Evolutionary conservation across 2,888 invertebrate species (phyloP), one percentile per base, ranked within the genome.

Genomic region (Candidula unifasciata): DNA sequence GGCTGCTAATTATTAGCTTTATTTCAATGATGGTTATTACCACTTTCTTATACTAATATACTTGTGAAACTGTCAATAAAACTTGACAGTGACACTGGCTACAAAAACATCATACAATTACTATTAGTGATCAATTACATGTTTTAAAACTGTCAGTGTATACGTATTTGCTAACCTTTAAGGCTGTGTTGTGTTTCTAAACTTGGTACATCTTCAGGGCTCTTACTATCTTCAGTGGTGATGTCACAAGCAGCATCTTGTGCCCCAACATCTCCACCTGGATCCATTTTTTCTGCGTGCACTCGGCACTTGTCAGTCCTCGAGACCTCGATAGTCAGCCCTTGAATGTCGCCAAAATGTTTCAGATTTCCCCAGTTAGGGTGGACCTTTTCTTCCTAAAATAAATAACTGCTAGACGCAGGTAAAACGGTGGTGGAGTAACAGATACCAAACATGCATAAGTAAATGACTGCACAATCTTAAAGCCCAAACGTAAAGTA

Each of bases 241-340:
- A n/a, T 27, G 27, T 16, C 54, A 13, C 24, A 30, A 54, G 30
- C 54, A 13, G 52, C 54, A 5, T 74, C 82, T 2, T 35, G 64
- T 24, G 27, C 33, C 21, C 44, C 73, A 35, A 60, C 37, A 35
- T 18, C 37, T 8, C 21, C 52, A 30, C 10, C 21, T n/a, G 68
- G 18, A 30, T 74, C 74, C 74, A 74, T 74, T 54, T 3, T n/a
- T 74, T 6, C 33, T 52, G 13, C 10, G n/a, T 54, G 54, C 74
- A 54, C 74, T 68, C 66, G 69, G 30, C 78, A 78, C 60, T 78
- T 78, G 66, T 37, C 37, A 60, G 78, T 64, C 64, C 66, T 66
- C 66, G 78, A 60, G 78, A 64, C 64, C 66, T 66, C 66, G 78
- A 60, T 35, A 64, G n/a, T 30, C 18, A 64, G 27, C 18, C 21